Evolutionary conservation across 2,113 vertebrate species (phyloP).

Genomic region (Nothobranchius kuhntae): DNA sequence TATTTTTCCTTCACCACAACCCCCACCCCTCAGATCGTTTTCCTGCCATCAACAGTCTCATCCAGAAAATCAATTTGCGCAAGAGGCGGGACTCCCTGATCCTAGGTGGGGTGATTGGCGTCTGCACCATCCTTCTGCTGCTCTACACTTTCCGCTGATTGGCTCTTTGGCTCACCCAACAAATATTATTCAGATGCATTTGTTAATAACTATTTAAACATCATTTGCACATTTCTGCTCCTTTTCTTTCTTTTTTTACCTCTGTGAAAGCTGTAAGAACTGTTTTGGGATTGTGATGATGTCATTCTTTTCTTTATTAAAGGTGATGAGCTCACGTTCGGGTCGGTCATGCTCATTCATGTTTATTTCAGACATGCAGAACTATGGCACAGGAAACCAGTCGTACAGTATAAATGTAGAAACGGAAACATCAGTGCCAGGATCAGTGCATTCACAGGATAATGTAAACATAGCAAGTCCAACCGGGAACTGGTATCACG

Average conservation of each 20-base stretch:
- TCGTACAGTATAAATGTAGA: slow-evolving; percentile 77
- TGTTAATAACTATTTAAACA: not conserved
- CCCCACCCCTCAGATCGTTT: slow-evolving; percentile 85
- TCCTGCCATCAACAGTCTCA: slow-evolving; percentile 92
- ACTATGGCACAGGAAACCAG: slow-evolving; percentile 77
- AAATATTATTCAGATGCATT: not conserved
- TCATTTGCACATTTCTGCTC: slow-evolving; percentile 11
- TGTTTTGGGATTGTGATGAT: slow-evolving; percentile 7
- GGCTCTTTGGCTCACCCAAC: slow-evolving; percentile 16
- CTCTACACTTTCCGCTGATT: slow-evolving; percentile 90
- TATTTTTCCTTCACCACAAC: slow-evolving; percentile 62
- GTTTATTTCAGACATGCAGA: slow-evolving; percentile 95
- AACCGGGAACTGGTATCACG: slow-evolving; percentile 31
- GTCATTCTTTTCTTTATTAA: slow-evolving; percentile 43
- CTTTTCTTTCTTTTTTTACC: slow-evolving; percentile 16
- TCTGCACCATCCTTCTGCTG: slow-evolving; percentile 93
- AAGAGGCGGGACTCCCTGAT: slow-evolving; percentile 95
- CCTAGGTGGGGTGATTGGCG: slow-evolving; percentile 85
- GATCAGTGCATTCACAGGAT: slow-evolving; percentile 61
- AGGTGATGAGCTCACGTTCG: slow-evolving; percentile 38
- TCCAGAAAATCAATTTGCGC: slow-evolving; percentile 94
- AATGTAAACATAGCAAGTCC: slow-evolving; percentile 52
- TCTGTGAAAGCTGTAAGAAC: slow-evolving; percentile 16
- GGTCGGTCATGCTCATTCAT: slow-evolving; percentile 79
- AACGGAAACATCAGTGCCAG: slow-evolving; percentile 65